Base-by-base conservation (phyloP, 2,113 vertebrate species). In the Nannobrachium achirus region DNA sequence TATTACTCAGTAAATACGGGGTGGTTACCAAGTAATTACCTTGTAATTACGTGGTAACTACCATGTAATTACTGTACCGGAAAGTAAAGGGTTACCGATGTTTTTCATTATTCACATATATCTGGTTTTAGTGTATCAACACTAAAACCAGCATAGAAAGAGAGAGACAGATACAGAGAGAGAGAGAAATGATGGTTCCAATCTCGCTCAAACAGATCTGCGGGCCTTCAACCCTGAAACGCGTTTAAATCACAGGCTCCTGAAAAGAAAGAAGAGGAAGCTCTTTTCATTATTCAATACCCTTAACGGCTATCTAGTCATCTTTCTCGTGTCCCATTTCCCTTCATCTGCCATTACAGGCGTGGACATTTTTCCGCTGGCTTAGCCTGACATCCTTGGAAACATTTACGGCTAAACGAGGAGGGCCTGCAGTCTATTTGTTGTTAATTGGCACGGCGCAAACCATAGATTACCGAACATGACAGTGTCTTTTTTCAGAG, bases 401-500 rank as follows among this genome's bases (percentile, higher is more conserved):
- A 1, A 13, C 42, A 66, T 80, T 80, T 55, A 75, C 25, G 25
- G 76, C 63, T 49, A 72, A 85, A 81, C 14, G 50, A 76, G 73
- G 52, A 69, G 71, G 66, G 69, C 50, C 76, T 72, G 66, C 8
- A 0, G 55, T 63, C 66, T 59, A 51, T 82, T 85, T 75, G 75
- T 66, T 7, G 49, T 86, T 89, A 87, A 88, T 90, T 87, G 87
- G 81, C 74, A 53, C 2, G 1, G 78, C 50, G 78, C 78, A 81
- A n/a, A 52, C 81, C 75, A 80, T 85, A 87, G 83, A 90, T 89
- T 88, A 89, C 80, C 41, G 80, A 87, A 85, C 89, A 88, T 80
- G 87, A 87, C 86, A 71, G 84, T 79, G 77, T 86, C 82, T 88
- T 84, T 89, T 20, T 89, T 86, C 81, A 49, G 75, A 82, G 63